Conservation (phyloP, 2,888 invertebrate species). For the Cephonodes hylas region DNA sequence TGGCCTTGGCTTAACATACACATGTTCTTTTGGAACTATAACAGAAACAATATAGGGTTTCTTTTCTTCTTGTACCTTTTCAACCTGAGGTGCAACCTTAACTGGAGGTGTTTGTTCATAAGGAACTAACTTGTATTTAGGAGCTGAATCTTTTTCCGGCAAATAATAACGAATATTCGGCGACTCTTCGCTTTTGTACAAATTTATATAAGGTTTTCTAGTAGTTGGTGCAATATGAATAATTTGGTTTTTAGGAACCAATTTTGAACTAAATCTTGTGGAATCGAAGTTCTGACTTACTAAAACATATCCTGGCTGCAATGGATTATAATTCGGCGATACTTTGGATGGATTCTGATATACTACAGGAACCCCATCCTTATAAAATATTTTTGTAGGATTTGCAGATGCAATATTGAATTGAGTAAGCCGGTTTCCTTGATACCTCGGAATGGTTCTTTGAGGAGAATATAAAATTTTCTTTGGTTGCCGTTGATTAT, state of each 20-base stretch:
- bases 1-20: constrained; percentile 60
- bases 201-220: constrained; percentile 58
- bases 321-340: constrained; percentile 50
- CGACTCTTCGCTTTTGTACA: constrained; percentile 49
- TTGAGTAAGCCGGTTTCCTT: constrained; percentile 71
- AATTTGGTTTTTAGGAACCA: constrained; percentile 31
- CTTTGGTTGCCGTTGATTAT: constrained; percentile 53
- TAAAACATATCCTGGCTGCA: constrained; percentile 39
- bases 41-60: constrained; percentile 48
- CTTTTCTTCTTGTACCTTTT: constrained; percentile 44
- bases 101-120: constrained; percentile 76
- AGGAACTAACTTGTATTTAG: constrained; percentile 73
- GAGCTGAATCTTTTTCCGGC: constrained; percentile 56
- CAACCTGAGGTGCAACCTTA: constrained; percentile 32
- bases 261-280: constrained; percentile 46
- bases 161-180: constrained; percentile 63
- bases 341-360: constrained; percentile 48
- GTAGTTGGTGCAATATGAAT: constrained; percentile 29
- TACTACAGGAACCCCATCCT: constrained; percentile 48
- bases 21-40: constrained; percentile 49
- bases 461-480: constrained; percentile 54
- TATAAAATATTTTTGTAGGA: constrained; percentile 67
- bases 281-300: constrained; percentile 46
- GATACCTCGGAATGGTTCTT: constrained; percentile 70
- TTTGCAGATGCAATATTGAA: constrained; percentile 73